Conservation (phyloP, 2,113 vertebrate genomes). For the Vimba vimba region DNA sequence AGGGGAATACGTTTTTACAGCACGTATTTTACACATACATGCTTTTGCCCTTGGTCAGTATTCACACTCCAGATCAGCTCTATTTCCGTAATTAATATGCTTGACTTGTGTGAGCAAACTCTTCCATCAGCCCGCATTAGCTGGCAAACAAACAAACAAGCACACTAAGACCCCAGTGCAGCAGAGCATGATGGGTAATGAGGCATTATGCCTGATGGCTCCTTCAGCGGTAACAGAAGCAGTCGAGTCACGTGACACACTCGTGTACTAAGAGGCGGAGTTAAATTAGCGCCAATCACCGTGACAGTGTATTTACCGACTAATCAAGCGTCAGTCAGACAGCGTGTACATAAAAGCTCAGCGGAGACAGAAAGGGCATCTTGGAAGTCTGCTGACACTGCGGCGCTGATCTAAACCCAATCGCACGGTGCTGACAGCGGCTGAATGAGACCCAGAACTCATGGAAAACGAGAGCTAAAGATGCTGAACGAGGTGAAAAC, state of each 20-base stretch:
- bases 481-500: slow-evolving; percentile 23
- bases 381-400: slow-evolving; percentile 2
- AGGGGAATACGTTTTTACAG: not conserved
- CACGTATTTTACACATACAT: not conserved
- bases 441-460: slow-evolving; percentile 12
- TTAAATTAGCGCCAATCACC: slow-evolving; percentile 70
- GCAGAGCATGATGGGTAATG: slow-evolving; percentile 49
- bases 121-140: slow-evolving; percentile 3
- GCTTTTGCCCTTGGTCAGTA: slow-evolving; percentile 17
- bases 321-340: slow-evolving; percentile 41
- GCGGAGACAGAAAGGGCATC: slow-evolving; percentile 35
- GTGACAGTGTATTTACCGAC: slow-evolving; percentile 66
- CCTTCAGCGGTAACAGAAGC: slow-evolving; percentile 61
- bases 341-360: slow-evolving; percentile 42
- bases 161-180: not conserved
- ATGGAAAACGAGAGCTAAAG: slow-evolving; percentile 11
- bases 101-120: slow-evolving; percentile 26
- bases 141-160: slow-evolving; percentile 34
- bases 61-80: not conserved
- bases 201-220: slow-evolving; percentile 61
- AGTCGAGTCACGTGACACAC: slow-evolving; percentile 52
- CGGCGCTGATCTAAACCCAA: slow-evolving; percentile 6
- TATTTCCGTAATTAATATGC: slow-evolving; percentile 38
- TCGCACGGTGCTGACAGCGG: slow-evolving; percentile 13
- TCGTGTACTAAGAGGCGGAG: slow-evolving; percentile 58